phyloP scores from a whole-genome alignment of 2,797 vertebrate species.

The Myripristis murdjan region DNA sequence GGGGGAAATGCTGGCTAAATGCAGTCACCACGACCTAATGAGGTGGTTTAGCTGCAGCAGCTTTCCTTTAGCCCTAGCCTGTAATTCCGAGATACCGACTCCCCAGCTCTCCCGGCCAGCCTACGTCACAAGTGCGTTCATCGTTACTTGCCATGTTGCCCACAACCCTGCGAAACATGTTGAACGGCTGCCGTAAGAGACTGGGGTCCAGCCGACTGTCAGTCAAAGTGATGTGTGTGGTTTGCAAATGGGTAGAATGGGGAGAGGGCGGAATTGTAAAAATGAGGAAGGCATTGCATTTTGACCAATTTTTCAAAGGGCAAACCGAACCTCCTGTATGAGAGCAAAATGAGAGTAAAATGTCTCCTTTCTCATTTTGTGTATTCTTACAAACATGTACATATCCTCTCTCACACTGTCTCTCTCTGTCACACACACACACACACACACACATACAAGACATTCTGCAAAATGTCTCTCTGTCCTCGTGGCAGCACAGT shows the following conservation, averaged over 20 bases:
- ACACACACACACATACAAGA: constrained; percentile 25
- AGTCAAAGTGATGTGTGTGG: constrained; percentile 71
- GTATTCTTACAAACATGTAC: not conserved
- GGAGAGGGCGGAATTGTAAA: constrained; percentile 35
- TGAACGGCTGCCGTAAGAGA: constrained; percentile 56
- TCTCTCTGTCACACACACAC: constrained; percentile 4
- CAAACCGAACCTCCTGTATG: constrained; percentile 50
- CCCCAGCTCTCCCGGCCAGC: constrained; percentile 78
- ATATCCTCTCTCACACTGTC: not conserved
- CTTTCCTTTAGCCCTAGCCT: constrained; percentile 73
- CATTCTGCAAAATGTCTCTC: constrained; percentile 16
- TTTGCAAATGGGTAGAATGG: constrained; percentile 56
- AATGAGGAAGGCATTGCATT: constrained; percentile 51
- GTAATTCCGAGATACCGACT: constrained; percentile 82
- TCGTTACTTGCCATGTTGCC: constrained; percentile 72
- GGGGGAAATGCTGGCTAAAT: constrained; percentile 80
- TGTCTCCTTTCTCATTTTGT: not conserved
- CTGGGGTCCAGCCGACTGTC: constrained; percentile 64
- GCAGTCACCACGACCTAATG: constrained; percentile 82
- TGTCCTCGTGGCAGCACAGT: constrained; percentile 70
- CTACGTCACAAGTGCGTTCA: constrained; percentile 83
- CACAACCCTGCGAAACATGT: constrained; percentile 77
- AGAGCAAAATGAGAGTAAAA: constrained; percentile 48
- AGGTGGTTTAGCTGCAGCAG: constrained; percentile 78
- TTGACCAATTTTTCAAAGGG: constrained; percentile 39